A percentile compares a stretch with the other conserved stretches of the same genome.
Evolutionary conservation across 2,113 vertebrate species (phyloP).

Genomic region (Protobothrops flavoviridis): DNA sequence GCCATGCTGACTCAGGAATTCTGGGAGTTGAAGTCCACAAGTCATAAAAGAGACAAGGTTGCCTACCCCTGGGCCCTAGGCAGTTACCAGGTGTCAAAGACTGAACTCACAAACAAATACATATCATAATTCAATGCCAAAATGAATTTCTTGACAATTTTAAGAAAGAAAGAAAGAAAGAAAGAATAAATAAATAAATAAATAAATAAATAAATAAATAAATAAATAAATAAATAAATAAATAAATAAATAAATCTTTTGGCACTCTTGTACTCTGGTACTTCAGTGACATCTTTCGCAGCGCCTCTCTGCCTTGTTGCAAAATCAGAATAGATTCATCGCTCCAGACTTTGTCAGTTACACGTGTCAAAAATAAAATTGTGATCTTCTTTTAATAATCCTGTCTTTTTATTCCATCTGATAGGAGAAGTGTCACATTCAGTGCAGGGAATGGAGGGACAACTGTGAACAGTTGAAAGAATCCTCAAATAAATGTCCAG

Average conservation of each 20-base stretch:
- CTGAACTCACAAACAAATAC: not conserved
- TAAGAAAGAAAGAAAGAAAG: not conserved
- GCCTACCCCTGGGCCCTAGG: not conserved
- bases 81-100: not conserved
- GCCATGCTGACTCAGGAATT: no score
- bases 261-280: not conserved
- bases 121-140: not conserved
- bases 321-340: not conserved
- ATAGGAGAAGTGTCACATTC: not conserved
- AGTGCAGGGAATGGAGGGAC: not conserved
- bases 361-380: not conserved
- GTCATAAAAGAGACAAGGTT: no score
- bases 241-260: no score
- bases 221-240: no score
- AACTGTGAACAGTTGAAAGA: not conserved
- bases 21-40: no score
- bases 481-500: not conserved
- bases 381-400: constrained; percentile 7
- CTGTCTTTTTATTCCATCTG: not conserved
- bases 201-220: no score
- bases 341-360: not conserved
- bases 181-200: no score
- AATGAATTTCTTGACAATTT: not conserved
- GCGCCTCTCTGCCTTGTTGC: not conserved
- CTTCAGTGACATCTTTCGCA: not conserved